Base-by-base conservation (phyloP, 2,888 invertebrate species). In the Cheilosia urbana region DNA sequence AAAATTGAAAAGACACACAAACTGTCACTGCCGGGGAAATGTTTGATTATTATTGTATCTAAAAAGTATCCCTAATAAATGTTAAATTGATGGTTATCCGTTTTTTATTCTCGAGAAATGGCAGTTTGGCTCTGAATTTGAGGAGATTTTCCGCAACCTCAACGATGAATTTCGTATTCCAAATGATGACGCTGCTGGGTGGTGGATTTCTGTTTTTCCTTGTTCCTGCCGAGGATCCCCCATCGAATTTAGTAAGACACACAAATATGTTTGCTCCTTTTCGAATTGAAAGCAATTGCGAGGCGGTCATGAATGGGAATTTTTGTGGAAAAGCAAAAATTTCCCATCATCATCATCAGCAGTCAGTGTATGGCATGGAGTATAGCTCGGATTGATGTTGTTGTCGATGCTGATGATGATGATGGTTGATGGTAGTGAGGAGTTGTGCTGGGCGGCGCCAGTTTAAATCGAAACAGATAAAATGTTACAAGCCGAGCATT, bases 61-160 rank as follows among this genome's bases (percentile, higher is more conserved):
- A 85, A 76, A 83, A 77, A 81, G 85, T 85, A 85, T 85, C 85
- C 85, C 85, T 77, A 81, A 85, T 85, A 85, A 85, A 85, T 85
- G 85, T 85, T 85, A 85, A 85, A 85, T 85, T 85, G 85, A 85
- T 85, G 85, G 85, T 85, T 85, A 85, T 85, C 85, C 81, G 81
- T 81, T 81, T 77, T 85, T 85, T 85, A 81, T 85, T 81, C 77
- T 76, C 72, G 81, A 81, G 53, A 83, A 85, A 81, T 85, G 15
- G 81, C 76, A 81, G 81, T 81, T 85, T 81, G 77, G 76, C 66
- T 72, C 71, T 77, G 66, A 80, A 68, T 58, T 72, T 45, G 62
- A 72, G 81, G 47, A 81, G 81, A 85, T 85, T 85, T 85, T 47
- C 72, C 71, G 62, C 81, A 81, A 85, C 81, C 85, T 81, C 84